Evolutionary conservation across 2,113 vertebrate genomes (phyloP).

Genomic region (Taurulus bubalis): DNA sequence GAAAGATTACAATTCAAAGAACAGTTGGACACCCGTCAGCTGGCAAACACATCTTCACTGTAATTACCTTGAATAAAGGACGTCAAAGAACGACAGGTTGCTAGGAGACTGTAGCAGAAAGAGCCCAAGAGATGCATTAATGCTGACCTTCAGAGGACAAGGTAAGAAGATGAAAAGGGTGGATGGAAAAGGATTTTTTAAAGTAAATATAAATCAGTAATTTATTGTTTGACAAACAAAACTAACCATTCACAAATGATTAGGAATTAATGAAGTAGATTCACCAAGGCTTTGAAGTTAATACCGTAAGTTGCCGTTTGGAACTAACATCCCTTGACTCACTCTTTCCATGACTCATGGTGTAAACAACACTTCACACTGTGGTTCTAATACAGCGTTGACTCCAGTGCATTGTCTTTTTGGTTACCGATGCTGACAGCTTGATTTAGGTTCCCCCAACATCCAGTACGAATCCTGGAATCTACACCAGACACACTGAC

Average conservation of each 20-base stretch:
- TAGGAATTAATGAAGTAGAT: neutral
- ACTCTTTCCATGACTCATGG: conserved; percentile 24
- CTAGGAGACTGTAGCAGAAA: conserved; percentile 64
- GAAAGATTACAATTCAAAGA: conserved; percentile 14
- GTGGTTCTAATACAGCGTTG: conserved; percentile 15
- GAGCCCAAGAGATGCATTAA: conserved; percentile 43
- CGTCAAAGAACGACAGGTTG: conserved; percentile 59
- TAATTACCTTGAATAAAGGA: conserved; percentile 56
- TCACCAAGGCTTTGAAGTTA: neutral
- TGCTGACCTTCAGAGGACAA: conserved; percentile 62
- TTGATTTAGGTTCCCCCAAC: neutral
- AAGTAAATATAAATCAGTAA: neutral
- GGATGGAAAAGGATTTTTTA: neutral
- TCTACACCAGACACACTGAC: conserved; percentile 9
- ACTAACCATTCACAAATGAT: conserved; percentile 3
- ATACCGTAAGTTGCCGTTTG: neutral
- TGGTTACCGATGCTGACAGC: neutral
- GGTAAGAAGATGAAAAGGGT: conserved; percentile 26
- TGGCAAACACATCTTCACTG: neutral
- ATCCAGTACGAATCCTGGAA: conserved; percentile 5
- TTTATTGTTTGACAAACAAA: neutral
- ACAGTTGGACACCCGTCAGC: conserved; percentile 13
- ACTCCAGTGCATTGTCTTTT: conserved; percentile 9
- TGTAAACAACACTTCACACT: conserved; percentile 20
- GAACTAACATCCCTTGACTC: conserved; percentile 13